Base-by-base conservation (phyloP, 2,888 invertebrate genomes). In the Mesorhabditis sp. region DNA sequence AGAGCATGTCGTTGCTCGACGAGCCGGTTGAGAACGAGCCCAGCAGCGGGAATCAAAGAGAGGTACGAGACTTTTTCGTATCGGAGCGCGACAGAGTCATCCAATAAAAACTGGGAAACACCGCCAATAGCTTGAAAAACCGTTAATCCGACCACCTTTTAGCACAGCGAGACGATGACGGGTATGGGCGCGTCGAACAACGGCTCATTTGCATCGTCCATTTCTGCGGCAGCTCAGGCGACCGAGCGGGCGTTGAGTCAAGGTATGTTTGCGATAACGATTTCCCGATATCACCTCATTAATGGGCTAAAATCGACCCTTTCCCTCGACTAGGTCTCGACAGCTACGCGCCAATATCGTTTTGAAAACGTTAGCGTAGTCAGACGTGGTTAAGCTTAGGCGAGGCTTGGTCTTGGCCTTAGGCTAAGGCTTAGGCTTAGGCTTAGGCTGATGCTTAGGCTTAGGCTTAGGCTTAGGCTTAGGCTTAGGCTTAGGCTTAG, bases 1-100 rank as follows among this genome's bases (percentile, higher is more conserved):
- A 71, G n/a, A 71, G 71, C 66, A 68, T 71, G 7, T 71, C 71
- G 4, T 45, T 71, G 13, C 15, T 50, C 5, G 67, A 45, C 4
- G 43, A 66, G 5, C 28, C 43, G 15, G 45, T 28, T 45, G 66
- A 43, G 5, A 15, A 28, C 65, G 42, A 43, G 43, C 43, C 42
- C 4, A 15, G 43, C 65, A 65, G 43, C 42, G 65, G 43, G 4
- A 15, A 65, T 4, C 65, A 65, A 43, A 43, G 65, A 43, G 43
- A 65, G 65, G 43, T 43, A 43, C n/a, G n/a, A 65, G 65, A 15
- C 28, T 42, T 65, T 28, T 28, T 28, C 28, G 28, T 50, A 13
- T 50, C 58, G 2, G 58, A n/a, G n/a, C 7, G n/a, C 1, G 2
- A 50, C 7, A 50, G 58, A 50, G 58, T 1, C n/a, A 50, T 50